These are phyloP conservation scores for Phataginus tetradactyla DNA, from an alignment of 2,797 vertebrate genomes.

Conservation along the genomic window DNA sequence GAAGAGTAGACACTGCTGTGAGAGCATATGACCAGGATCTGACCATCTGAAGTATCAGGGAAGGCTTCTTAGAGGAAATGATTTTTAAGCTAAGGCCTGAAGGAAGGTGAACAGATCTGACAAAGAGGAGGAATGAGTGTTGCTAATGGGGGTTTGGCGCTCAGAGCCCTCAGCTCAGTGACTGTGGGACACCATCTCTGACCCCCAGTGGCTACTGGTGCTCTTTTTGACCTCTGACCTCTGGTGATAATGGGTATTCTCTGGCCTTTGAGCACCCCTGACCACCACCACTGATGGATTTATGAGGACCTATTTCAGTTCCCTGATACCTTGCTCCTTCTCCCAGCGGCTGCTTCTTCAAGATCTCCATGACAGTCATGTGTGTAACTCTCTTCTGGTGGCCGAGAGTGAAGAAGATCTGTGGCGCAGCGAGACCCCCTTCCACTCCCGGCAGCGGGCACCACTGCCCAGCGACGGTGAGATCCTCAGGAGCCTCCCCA, in stretches of 20 bases:
- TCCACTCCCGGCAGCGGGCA: constrained; percentile 89
- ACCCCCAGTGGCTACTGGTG: not conserved
- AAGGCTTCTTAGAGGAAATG: not conserved
- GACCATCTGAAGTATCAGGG: not conserved
- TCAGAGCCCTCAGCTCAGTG: not conserved
- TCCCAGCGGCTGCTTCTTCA: constrained; percentile 94
- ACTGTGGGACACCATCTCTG: not conserved
- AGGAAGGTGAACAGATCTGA: not conserved
- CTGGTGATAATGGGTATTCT: not conserved
- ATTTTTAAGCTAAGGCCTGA: not conserved
- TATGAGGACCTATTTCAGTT: not conserved
- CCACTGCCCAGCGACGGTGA: constrained; percentile 92
- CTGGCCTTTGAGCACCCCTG: not conserved
- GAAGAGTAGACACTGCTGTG: not conserved
- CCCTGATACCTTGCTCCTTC: constrained; percentile 38
- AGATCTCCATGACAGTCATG: constrained; percentile 96
- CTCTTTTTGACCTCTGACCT: not conserved
- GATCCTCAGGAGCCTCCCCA: not conserved
- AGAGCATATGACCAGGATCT: not conserved
- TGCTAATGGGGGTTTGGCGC: not conserved
- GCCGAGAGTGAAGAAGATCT: constrained; percentile 99
- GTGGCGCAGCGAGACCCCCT: constrained; percentile 97
- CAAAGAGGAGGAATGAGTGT: not conserved
- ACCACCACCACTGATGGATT: not conserved
- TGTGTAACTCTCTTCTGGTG: constrained; percentile 97